These are phyloP conservation scores for Sminthurinus signatus DNA, from an alignment of 1,140 invertebrate genomes.

Conservation along the genomic window DNA sequence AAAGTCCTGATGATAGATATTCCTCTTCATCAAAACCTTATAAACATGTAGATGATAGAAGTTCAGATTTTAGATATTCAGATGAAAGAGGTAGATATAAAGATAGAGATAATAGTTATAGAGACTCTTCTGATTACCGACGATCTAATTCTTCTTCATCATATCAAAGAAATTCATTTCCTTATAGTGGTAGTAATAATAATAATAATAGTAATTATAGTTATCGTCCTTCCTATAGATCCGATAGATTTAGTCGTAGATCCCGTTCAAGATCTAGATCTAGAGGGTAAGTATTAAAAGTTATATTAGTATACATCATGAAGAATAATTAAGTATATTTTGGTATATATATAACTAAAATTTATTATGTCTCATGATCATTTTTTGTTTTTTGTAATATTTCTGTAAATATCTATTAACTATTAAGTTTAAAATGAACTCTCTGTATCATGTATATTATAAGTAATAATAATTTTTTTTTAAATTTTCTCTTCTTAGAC, in stretches of 20 bases:
- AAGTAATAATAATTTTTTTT: no score
- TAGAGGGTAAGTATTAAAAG: no score
- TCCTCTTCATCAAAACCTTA: not conserved
- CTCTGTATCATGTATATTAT: no score
- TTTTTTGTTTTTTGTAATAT: no score
- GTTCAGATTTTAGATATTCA: not conserved
- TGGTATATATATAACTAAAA: no score
- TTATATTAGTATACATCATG: no score
- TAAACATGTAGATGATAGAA: not conserved
- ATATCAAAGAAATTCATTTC: not conserved
- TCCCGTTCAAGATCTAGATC: conserved; percentile 28
- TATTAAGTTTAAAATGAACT: no score
- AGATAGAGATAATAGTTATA: conserved; percentile 44
- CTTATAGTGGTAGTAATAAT: conserved; percentile 7
- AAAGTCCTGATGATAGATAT: not conserved
- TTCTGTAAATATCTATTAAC: no score
- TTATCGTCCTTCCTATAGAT: no score
- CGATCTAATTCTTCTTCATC: not conserved
- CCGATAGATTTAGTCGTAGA: not conserved
- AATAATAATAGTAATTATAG: conserved; percentile 3
- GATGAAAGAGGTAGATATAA: conserved; percentile 30
- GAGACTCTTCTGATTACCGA: conserved; percentile 19
- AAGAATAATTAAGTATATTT: no score
- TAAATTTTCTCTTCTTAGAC: no score
- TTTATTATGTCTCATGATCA: no score